Evolutionary conservation across 2,797 vertebrate species (phyloP), one percentile per base, ranked within the genome.

Genomic region (Graptemys geographica): DNA sequence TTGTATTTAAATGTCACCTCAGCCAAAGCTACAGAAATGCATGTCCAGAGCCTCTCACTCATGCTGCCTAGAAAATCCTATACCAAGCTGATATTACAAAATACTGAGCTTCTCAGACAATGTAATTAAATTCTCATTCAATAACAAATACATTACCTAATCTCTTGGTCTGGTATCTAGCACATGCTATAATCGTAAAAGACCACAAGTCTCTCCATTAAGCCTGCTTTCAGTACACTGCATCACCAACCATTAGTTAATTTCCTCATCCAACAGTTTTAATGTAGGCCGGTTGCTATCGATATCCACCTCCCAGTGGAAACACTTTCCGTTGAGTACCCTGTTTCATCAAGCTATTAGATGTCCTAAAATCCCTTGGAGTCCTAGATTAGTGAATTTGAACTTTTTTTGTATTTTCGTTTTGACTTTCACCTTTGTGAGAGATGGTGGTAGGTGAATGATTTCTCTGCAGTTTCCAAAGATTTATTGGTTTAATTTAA

Each of bases 321-420:
- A 91, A 59, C 81, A 84, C 84, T 93, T 93, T 84, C 84, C 91
- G 95, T 94, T 86, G 79, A 93, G 84, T 86, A 44, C 88, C 92
- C 69, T 87, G 90, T 94, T 94, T 96, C 90, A 94, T 92, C 90
- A 96, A 89, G 51, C 86, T 94, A 94, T 94, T 90, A 96, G 95
- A 88, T 88, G 89, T 96, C 90, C 94, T 84, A 81, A 96, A 92
- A 90, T 86, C 91, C 79, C 92, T 83, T 11, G 62, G 87, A 96
- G 86, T n/a, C 90, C 44, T 65, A 92, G 89, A 92, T 95, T 93
- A 93, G 92, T 55, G 80, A 93, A 94, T 93, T 53, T 59, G 81
- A 89, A 94, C 51, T 94, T 91, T 62, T 59, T 12, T 2, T 89
- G 83, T 33, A 44, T 95, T 94, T 95, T 85, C 92, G 85, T 89